Base-by-base conservation (phyloP, 2,113 vertebrate genomes). In the Mustela lutreola region DNA sequence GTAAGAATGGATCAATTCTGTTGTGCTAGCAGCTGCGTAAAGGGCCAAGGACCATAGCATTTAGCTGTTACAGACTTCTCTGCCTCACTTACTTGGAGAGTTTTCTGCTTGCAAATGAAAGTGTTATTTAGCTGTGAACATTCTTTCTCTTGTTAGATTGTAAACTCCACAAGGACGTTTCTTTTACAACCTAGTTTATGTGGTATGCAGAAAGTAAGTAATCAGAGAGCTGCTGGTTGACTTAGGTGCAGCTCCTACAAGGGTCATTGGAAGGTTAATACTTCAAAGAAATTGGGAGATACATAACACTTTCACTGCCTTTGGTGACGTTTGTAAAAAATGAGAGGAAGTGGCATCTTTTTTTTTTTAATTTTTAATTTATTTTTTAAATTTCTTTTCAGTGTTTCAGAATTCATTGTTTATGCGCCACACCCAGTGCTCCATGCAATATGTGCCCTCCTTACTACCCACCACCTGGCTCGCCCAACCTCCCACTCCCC, bases 121-220 rank as follows among this genome's bases (percentile, higher is more conserved):
- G 39, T 91, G 73, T 75, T 45, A 3, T 70, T 90, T 89, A 50
- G 12, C 22, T 67, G 16, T 82, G 36, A 67, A 19, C 65, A 31
- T 71, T 92, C 33, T 89, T 71, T 86, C 71, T 60, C 39, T 21
- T 62, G 21, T 89, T 89, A 95, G 71, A 80, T 71, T 50, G 80
- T 78, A 80, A 84, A 19, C 53, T 82, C 67, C 50, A 21, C 14
- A 58, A 73, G 16, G 12, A 7, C 7, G 31, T 89, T 26, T 79
- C 45, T 94, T 96, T 91, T 65, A 86, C 84, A 93, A 79, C 42
- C 4, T 56, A 42, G 15, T 79, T 79, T 90, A 42, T 79, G 3
- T 67, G 58, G 76, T 70, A 62, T 60, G 63, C 33, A 94, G 63
- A 85, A 75, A 94, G 39, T 62, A 88, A 91, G 50, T 76, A 33